Conservation (phyloP, 2,888 invertebrate species). For the Drosophila greeni region DNA sequence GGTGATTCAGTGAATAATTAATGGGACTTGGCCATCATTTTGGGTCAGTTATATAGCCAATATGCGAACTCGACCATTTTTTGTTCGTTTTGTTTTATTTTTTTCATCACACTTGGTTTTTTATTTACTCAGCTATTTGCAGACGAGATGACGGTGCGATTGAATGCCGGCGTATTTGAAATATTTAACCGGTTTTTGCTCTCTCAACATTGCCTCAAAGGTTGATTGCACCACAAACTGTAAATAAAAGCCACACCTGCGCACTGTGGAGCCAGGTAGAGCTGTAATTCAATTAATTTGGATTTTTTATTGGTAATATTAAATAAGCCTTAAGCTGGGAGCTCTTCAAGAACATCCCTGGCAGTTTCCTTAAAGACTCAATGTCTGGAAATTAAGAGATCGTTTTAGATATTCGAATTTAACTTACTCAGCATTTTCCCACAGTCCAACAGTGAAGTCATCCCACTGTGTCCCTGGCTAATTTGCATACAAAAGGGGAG, state of each 20-base stretch:
- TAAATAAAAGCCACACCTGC: slow-evolving; percentile 41
- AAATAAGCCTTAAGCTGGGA: background rate
- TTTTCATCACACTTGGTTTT: slow-evolving; percentile 19
- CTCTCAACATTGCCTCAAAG: slow-evolving; percentile 38
- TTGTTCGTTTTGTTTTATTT: background rate
- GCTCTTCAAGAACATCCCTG: background rate
- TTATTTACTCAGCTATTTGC: slow-evolving; percentile 27
- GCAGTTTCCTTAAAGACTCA: background rate
- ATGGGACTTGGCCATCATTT: slow-evolving; percentile 9
- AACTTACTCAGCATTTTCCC: background rate
- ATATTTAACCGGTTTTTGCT: slow-evolving; percentile 43
- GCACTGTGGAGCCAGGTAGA: slow-evolving; percentile 13
- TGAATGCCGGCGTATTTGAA: slow-evolving; percentile 36
- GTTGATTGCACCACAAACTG: slow-evolving; percentile 46
- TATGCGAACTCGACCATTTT: slow-evolving; percentile 11
- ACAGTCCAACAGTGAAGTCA: background rate
- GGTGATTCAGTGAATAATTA: slow-evolving; percentile 15
- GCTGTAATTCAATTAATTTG: background rate
- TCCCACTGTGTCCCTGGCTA: slow-evolving; percentile 27
- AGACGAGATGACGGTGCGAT: slow-evolving; percentile 35
- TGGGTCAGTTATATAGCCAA: slow-evolving; percentile 27
- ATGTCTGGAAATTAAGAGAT: background rate
- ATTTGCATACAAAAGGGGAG: slow-evolving; percentile 40
- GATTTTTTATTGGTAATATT: background rate
- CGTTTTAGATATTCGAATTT: background rate